These are phyloP conservation scores for Lasaia peninsularis DNA, from an alignment of 1,140 invertebrate genomes.

Conservation along the genomic window DNA sequence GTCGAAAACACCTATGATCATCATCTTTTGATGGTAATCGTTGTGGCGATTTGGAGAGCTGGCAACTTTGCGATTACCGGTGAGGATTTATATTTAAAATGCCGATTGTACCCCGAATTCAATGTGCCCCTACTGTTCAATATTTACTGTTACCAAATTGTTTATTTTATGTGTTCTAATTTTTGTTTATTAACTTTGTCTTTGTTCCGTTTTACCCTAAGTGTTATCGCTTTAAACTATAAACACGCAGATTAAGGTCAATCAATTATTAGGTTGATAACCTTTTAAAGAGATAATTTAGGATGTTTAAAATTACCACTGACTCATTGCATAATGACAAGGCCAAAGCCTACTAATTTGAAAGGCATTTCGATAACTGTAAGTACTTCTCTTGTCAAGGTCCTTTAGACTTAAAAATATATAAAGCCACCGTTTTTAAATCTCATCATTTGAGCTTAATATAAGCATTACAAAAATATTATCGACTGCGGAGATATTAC, in stretches of 20 bases:
- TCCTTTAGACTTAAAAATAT: too few species aligned
- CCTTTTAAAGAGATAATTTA: too few species aligned
- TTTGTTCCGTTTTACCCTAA: neutral
- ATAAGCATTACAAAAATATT: too few species aligned
- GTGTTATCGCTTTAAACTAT: neutral
- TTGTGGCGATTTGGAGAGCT: conserved; percentile 69
- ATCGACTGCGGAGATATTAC: too few species aligned
- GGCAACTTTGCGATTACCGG: conserved; percentile 61
- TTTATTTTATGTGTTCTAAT: neutral
- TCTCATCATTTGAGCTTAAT: too few species aligned
- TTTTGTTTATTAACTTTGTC: neutral
- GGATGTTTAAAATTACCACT: too few species aligned
- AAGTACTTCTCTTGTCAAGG: too few species aligned
- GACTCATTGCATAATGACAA: too few species aligned
- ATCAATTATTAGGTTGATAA: neutral
- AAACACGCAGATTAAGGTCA: neutral
- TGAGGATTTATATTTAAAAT: conserved; percentile 63
- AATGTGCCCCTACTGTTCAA: conserved; percentile 48
- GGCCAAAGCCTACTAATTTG: too few species aligned
- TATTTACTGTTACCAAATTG: conserved; percentile 32
- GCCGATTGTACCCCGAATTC: conserved; percentile 45
- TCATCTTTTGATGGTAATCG: conserved; percentile 75
- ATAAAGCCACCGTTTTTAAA: too few species aligned
- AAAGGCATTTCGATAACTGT: too few species aligned
- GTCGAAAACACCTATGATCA: conserved; percentile 76